Percentiles rank a stretch among this genome's conserved stretches.
phyloP scores from a whole-genome alignment of 2,113 vertebrate genomes.

The Planiliza haematocheilus region DNA sequence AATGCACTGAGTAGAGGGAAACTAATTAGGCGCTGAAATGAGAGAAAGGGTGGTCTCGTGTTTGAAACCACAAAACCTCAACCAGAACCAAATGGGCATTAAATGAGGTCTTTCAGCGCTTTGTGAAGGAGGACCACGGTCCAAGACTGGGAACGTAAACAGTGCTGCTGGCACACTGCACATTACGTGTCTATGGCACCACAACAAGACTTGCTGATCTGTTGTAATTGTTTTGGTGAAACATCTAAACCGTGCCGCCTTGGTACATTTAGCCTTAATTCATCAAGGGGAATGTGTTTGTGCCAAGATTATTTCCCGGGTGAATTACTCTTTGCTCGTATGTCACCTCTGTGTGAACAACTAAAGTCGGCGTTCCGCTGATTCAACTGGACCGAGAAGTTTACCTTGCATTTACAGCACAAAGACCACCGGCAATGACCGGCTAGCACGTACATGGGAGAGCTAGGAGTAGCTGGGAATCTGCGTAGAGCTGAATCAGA shows the following conservation, averaged over 20 bases:
- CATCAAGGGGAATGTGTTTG: slow-evolving; percentile 1
- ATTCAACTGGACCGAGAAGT: no score
- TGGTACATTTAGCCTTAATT: slow-evolving; percentile 14
- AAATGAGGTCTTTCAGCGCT: slow-evolving; percentile 37
- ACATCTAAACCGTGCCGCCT: slow-evolving; percentile 2
- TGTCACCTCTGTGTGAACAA: no score
- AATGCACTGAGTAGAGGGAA: neutral
- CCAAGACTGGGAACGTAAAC: slow-evolving; percentile 33
- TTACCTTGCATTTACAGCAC: no score
- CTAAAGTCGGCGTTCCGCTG: no score
- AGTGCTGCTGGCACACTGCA: slow-evolving; percentile 2
- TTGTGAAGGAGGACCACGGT: slow-evolving; percentile 43
- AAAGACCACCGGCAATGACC: no score
- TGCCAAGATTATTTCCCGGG: slow-evolving; percentile 14
- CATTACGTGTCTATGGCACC: slow-evolving; percentile 13
- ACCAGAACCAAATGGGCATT: slow-evolving; percentile 43
- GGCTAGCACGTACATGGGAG: no score
- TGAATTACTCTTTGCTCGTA: no score
- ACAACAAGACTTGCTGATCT: slow-evolving; percentile 22
- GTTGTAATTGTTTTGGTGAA: slow-evolving; percentile 19
- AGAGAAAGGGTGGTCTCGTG: slow-evolving; percentile 33
- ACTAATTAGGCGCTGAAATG: slow-evolving; percentile 6
- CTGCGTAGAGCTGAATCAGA: no score
- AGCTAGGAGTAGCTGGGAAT: no score
- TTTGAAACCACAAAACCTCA: slow-evolving; percentile 52